Conservation (phyloP, 53 echinoderm and acorn worm genomes). For the Paracentrotus lividus region DNA sequence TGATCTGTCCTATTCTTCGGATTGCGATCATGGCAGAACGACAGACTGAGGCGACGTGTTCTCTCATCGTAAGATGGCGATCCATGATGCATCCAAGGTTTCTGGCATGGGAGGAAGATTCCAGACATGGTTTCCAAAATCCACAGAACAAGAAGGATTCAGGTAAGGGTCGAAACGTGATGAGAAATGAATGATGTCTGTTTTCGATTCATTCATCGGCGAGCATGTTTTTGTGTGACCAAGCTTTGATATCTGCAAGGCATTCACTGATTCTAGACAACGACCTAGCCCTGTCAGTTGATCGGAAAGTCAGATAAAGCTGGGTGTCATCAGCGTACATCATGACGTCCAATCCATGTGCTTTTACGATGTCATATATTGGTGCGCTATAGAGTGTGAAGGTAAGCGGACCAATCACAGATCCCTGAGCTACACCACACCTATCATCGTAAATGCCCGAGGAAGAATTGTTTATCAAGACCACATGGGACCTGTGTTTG, state of each 20-base stretch:
- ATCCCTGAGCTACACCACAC: slow-evolving; percentile 61
- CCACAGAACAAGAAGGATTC: background rate
- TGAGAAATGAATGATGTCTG: slow-evolving; percentile 66
- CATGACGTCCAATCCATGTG: slow-evolving; percentile 65
- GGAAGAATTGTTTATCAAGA: slow-evolving; percentile 3
- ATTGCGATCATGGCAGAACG: too few species aligned
- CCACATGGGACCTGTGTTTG: slow-evolving; percentile 44
- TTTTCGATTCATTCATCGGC: slow-evolving; percentile 60
- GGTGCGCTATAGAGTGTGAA: slow-evolving; percentile 62
- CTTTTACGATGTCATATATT: slow-evolving; percentile 68
- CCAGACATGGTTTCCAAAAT: background rate
- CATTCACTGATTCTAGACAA: slow-evolving; percentile 25
- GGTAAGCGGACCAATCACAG: slow-evolving; percentile 41
- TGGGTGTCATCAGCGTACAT: slow-evolving; percentile 77
- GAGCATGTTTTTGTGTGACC: slow-evolving; percentile 65
- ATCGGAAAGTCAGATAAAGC: slow-evolving; percentile 45
- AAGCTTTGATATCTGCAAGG: slow-evolving; percentile 60
- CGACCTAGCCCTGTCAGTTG: background rate
- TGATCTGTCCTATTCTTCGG: too few species aligned
- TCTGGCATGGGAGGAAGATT: background rate
- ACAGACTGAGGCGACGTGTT: background rate
- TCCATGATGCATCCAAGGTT: slow-evolving; percentile 40
- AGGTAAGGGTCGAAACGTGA: slow-evolving; percentile 51
- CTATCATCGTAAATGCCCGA: background rate
- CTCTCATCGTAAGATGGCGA: slow-evolving; percentile 19